Evolutionary conservation across 2,113 vertebrate genomes (phyloP).

Genomic region (Arothron firmamentum): DNA sequence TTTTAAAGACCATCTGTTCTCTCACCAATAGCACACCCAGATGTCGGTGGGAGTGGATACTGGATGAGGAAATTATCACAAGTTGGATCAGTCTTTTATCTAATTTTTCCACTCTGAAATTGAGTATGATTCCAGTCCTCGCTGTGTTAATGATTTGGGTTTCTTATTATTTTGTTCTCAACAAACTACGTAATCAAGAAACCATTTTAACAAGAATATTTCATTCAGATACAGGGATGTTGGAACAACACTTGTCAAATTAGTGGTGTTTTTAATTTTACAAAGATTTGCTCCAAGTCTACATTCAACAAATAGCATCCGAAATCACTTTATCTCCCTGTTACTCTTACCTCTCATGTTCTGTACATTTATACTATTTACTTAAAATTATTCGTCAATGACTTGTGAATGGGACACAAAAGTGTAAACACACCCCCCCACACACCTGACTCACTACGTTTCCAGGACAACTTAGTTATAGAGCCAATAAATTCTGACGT

Average conservation of each 20-base stretch:
- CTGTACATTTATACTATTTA: not conserved
- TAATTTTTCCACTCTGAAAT: too few species aligned
- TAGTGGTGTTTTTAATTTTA: too few species aligned
- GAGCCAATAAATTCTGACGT: slow-evolving; percentile 40
- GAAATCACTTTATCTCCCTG: not conserved
- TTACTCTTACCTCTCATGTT: not conserved
- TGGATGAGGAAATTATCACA: too few species aligned
- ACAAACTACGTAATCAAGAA: not conserved
- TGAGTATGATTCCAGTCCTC: too few species aligned
- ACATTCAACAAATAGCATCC: not conserved
- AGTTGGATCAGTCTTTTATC: too few species aligned
- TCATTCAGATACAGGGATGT: too few species aligned
- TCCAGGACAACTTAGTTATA: slow-evolving; percentile 34
- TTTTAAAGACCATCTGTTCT: too few species aligned
- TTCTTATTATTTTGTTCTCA: not conserved
- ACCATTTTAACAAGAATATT: not conserved
- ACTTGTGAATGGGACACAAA: not conserved
- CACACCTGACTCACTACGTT: slow-evolving; percentile 19
- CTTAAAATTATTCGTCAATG: not conserved
- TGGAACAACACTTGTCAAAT: too few species aligned
- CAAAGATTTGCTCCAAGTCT: too few species aligned
- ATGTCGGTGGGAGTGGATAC: too few species aligned
- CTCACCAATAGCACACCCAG: too few species aligned
- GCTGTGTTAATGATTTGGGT: too few species aligned
- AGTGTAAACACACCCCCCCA: not conserved